phyloP scores from a whole-genome alignment of 2,797 vertebrate genomes.

The Aeoliscus strigatus region DNA sequence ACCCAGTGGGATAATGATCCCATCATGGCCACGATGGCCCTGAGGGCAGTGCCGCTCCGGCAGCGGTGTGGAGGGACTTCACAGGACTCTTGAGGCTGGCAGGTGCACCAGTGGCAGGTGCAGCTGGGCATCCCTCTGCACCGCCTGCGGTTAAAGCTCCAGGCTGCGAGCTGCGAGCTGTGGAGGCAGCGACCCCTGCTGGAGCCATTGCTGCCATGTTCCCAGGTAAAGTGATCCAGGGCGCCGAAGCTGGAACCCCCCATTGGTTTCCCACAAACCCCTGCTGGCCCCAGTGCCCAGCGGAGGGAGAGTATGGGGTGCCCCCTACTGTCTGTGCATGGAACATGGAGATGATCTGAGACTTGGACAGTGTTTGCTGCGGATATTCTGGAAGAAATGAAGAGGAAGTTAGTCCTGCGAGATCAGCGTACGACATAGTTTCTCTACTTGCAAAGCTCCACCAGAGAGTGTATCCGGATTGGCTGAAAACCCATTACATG shows the following conservation, averaged over 20 bases:
- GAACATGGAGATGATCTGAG: constrained; percentile 60
- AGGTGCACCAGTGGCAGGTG: too few species aligned
- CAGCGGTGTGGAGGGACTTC: neutral
- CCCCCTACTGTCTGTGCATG: constrained; percentile 37
- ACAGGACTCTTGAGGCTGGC: too few species aligned
- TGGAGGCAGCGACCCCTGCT: constrained; percentile 5
- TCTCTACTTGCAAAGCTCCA: too few species aligned
- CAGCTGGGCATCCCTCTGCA: neutral
- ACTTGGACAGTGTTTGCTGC: constrained; percentile 26
- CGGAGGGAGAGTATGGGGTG: constrained; percentile 28
- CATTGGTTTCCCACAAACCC: constrained; percentile 35
- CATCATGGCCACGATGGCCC: too few species aligned
- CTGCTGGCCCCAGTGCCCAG: constrained; percentile 43
- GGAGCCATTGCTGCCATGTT: constrained; percentile 21
- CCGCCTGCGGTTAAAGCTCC: constrained; percentile 9
- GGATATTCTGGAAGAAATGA: constrained; percentile 31
- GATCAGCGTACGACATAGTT: too few species aligned
- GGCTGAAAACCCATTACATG: too few species aligned
- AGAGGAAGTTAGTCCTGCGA: too few species aligned
- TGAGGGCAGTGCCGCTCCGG: constrained; percentile 8
- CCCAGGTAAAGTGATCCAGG: constrained; percentile 27
- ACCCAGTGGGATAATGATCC: constrained; percentile 8
- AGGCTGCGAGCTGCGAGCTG: neutral
- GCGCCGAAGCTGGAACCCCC: neutral
- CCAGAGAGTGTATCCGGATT: too few species aligned